Base-by-base conservation (phyloP, 1,140 invertebrate species). In the Eurosta solidaginis region DNA sequence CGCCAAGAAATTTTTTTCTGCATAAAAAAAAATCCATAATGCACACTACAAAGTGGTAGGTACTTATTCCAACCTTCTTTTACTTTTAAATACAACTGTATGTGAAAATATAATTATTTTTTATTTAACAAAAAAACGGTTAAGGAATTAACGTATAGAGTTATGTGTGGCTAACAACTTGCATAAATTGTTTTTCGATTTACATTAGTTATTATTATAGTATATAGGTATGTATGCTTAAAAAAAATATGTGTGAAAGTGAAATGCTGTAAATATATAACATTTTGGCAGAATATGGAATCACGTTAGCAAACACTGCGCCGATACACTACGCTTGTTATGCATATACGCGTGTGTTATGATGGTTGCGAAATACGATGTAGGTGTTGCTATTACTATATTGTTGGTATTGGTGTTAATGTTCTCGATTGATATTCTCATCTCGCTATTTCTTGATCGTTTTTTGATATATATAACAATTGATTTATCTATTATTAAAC, bases 261-360 rank as follows among this genome's bases (percentile, higher is more conserved):
- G 33, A 68, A 68, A 68, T 68, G 59, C 59, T 68, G 59, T 20
- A 20, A 68, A 68, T 68, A 33, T 12, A 40, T 40, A 40, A 68
- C n/a, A 10, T 68, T n/a, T 68, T 68, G 59, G 59, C 59, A 42
- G 27, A 68, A 68, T 68, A 10, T 68, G 33, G 59, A 68, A 68
- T 40, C 59, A 20, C 33, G 36, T 20, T 68, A 36, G 17, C 33
- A 68, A 68, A 68, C n/a, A n/a, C n/a, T n/a, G n/a, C n/a, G n/a
- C n/a, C n/a, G n/a, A n/a, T n/a, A n/a, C n/a, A 68, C 7, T 36
- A 20, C 27, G n/a, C 33, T 20, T 42, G 50, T 54, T 52, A 1
- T 0, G 50, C 14, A 40, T 68, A n/a, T 68, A 10, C n/a, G n/a
- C n/a, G 36, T 22, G 27, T 68, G 4, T 22, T 33, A 33, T 33